A percentile compares a stretch with the other conserved stretches of the same genome.
phyloP scores from a whole-genome alignment of 2,113 vertebrate species.

The rat (Rattus norvegicus) region GRCr8 NC_086026.1:36370001-36370500 shows the following conservation, averaged over 20 bases:
- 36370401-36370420: background rate
- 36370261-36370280: background rate
- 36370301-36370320: background rate
- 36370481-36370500: conserved; percentile 83
- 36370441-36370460: conserved; percentile 80
- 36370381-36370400: background rate
- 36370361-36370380: background rate
- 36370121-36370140: background rate
- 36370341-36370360: background rate
- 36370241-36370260: background rate
- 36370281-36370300: background rate
- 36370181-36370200: background rate
- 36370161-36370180: background rate
- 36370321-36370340: background rate
- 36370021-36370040: background rate
- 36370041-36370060: background rate
- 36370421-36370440: conserved; percentile 25
- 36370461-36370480: conserved; percentile 84
- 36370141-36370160: background rate
- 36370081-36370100: background rate
- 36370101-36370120: background rate
- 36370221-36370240: background rate
- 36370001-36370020: background rate
- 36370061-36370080: background rate
- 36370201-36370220: background rate